Conservation (phyloP, 1,140 invertebrate genomes). For the Microplitis mediator region DNA sequence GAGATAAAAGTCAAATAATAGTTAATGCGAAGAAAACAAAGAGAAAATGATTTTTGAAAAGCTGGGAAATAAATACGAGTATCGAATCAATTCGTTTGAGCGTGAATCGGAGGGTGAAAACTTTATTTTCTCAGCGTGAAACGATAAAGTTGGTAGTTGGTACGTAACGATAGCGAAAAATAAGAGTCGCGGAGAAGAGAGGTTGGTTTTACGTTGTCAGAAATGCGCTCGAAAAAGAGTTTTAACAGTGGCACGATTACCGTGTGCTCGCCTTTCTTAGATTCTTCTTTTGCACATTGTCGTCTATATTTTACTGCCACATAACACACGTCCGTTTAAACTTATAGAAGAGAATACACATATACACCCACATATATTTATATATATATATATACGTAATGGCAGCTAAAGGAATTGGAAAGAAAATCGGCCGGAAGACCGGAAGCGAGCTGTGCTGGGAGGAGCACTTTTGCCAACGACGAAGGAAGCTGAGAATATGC, state of each 20-base stretch:
- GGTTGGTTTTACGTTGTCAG: background rate
- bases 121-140: conserved; percentile 1
- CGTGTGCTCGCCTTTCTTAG: conserved; percentile 18
- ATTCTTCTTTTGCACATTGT: conserved; percentile 1
- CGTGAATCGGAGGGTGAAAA: background rate
- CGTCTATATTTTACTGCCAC: background rate
- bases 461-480: conserved; percentile 24
- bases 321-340: too few species aligned
- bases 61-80: background rate
- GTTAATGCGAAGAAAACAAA: background rate
- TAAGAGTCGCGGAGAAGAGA: background rate
- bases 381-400: conserved; percentile 13
- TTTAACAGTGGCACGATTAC: conserved; percentile 15
- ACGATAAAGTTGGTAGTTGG: background rate
- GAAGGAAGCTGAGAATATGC: conserved; percentile 7
- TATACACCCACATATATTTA: background rate
- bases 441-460: conserved; percentile 26
- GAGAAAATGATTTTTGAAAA: background rate
- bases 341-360: background rate
- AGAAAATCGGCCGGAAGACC: conserved; percentile 36
- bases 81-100: background rate
- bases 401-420: conserved; percentile 11
- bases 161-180: background rate
- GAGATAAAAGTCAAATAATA: background rate
- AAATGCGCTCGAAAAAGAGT: background rate